Evolutionary conservation across 2,888 invertebrate genomes (phyloP), one percentile per base, ranked within the genome.

Genomic region (Mesorhabditis spiculigera): DNA sequence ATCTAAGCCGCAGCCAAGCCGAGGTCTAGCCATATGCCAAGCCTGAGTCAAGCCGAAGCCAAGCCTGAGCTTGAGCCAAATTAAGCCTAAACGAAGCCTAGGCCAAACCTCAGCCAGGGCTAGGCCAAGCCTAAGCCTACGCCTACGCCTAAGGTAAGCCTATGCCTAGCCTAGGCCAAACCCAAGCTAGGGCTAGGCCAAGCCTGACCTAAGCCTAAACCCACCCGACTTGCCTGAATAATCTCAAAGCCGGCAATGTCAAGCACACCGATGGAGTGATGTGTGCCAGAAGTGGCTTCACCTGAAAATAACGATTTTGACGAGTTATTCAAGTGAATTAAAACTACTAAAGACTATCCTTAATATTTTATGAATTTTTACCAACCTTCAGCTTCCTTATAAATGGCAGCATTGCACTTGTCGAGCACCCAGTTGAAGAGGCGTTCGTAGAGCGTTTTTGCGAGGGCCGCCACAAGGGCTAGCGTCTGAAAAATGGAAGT

Each of bases 231-330:
- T 50, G 76, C 78, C 63, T 72, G 66, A 71, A 85, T 81, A 42
- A 85, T 85, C 69, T 85, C 85, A 71, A 85, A 85, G 16, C 85
- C 85, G 13, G 85, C 84, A 71, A 85, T 85, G 67, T 85, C 85
- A 65, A 85, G 72, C 13, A 85, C 84, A 4, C 84, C 84, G 63
- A 85, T 81, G 71, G 80, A 83, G 28, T 28, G 28, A 28, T 28
- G 28, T 3, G 28, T 28, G 28, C 28, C 28, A 28, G 28, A 28
- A 28, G 28, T 28, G 28, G 28, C 28, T 28, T 28, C 28, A 3
- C 28, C 28, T 28, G 28, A 28, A 28, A 50, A 50, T 13, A 50
- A 13, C n/a, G 58, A 50, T 50, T 50, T 50, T 50, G 1, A 13
- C n/a, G n/a, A 50, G 58, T 50, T 50, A 13, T 50, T 50, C 58